Evolutionary conservation across 2,113 vertebrate species (phyloP), one percentile per base, ranked within the genome.

Genomic region (Coptodon rendalli): DNA sequence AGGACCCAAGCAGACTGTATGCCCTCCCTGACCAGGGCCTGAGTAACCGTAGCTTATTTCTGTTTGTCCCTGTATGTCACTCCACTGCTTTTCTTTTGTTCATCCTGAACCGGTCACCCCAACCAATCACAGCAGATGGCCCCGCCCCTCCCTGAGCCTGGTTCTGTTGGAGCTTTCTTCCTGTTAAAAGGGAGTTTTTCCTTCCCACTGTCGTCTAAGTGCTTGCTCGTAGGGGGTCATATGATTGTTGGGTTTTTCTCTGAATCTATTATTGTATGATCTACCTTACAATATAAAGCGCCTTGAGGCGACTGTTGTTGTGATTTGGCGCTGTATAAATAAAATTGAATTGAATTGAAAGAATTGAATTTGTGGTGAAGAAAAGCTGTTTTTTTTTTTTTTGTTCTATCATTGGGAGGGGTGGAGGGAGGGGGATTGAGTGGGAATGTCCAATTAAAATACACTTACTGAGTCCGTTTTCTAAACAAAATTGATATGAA

Each of bases 111-210:
- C 1, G 1, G 54, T 14, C 11, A 57, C 6, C 54, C 54, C 54
- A 57, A 57, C 54, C 22, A 0, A 0, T 57, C 4, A 0, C 53
- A 56, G 54, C 22, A 56, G 54, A 56, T 27, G 53, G n/a, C 53
- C 53, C 53, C n/a, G n/a, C n/a, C n/a, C 53, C 53, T 24, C 53
- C 6, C n/a, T 54, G n/a, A 7, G 10, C 53, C 53, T 54, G 53
- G n/a, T 24, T 54, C 53, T 54, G 10, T 2, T 0, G 1, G 53
- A 12, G 10, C n/a, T 54, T 54, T 54, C 53, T 12, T 54, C n/a
- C 10, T 54, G 53, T 54, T 54, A 24, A 54, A 54, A 12, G 6
- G n/a, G n/a, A 54, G 53, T 27, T 27, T 56, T 56, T 56, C 12
- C 22, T 56, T 56, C 54, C 6, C 12, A 27, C 54, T 56, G 22